Evolutionary conservation across 1,140 invertebrate genomes (phyloP).

Genomic region (Nylanderia fulva): DNA sequence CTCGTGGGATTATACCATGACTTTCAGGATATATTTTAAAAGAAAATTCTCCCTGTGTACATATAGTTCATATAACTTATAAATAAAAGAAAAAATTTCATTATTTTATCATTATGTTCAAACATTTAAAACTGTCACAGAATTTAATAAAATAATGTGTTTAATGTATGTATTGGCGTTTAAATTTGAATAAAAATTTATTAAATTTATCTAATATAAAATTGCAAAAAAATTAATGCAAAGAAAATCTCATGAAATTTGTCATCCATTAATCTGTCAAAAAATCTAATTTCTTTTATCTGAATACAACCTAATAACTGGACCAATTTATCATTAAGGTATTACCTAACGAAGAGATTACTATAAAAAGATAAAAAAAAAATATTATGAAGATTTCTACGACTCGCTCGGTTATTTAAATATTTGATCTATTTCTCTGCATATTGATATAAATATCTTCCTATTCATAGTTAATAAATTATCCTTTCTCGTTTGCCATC

Average conservation of each 20-base stretch:
- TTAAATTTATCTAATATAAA: background rate
- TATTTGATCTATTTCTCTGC: background rate
- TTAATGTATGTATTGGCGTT: background rate
- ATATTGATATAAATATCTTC: conserved; percentile 12
- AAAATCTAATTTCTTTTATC: background rate
- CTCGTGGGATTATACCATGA: too few relatives aligned
- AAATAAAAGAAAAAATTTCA: background rate
- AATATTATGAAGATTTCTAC: background rate
- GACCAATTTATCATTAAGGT: background rate
- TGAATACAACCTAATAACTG: background rate
- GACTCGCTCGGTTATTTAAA: background rate
- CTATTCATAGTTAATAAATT: conserved; percentile 26
- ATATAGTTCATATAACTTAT: background rate
- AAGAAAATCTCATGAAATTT: background rate
- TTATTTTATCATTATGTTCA: background rate
- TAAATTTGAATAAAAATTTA: background rate
- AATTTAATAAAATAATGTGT: background rate
- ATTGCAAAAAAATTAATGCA: background rate
- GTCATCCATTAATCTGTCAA: background rate
- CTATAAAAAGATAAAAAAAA: background rate
- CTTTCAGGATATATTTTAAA: too few relatives aligned
- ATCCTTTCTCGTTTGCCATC: conserved; percentile 10
- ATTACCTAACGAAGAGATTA: background rate
- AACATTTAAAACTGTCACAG: background rate
- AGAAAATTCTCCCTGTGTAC: too few relatives aligned